These are phyloP conservation scores for Thysanoteuthis rhombus DNA, from an alignment of 2,888 invertebrate genomes.

Conservation along the genomic window DNA sequence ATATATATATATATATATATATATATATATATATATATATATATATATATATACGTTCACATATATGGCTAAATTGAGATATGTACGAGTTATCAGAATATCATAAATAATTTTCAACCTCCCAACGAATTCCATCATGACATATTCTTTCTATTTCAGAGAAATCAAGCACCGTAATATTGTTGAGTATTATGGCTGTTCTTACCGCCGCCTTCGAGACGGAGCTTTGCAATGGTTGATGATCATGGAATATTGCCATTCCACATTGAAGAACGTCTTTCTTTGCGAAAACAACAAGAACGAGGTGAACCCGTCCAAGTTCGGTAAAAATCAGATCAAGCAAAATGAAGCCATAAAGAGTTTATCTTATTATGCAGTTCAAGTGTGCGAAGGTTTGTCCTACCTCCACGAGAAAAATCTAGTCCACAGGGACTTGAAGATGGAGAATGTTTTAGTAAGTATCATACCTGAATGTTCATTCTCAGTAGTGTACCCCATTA, in stretches of 20 bases:
- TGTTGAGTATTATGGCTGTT: slow-evolving; percentile 55
- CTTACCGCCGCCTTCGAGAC: slow-evolving; percentile 40
- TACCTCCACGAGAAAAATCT: slow-evolving; percentile 57
- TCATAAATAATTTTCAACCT: background rate
- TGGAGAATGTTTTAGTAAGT: slow-evolving; percentile 60
- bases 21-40: too few relatives aligned
- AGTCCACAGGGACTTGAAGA: slow-evolving; percentile 60
- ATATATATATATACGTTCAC: too few relatives aligned
- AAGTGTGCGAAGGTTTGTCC: slow-evolving; percentile 49
- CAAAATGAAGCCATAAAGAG: slow-evolving; percentile 44
- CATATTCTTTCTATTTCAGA: slow-evolving; percentile 42
- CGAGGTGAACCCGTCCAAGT: slow-evolving; percentile 38
- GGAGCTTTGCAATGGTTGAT: slow-evolving; percentile 53
- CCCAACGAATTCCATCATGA: background rate
- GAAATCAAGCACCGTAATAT: slow-evolving; percentile 57
- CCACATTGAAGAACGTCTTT: slow-evolving; percentile 51
- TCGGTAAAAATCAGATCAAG: slow-evolving; percentile 34
- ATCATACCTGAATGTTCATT: background rate
- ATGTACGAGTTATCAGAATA: too few relatives aligned
- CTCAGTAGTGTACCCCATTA: too few relatives aligned
- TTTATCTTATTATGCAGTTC: slow-evolving; percentile 47
- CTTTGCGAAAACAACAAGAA: slow-evolving; percentile 34
- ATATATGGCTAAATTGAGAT: too few relatives aligned
- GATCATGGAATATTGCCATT: slow-evolving; percentile 56
- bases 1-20: too few relatives aligned